Evolutionary conservation across 2,113 vertebrate species (phyloP).

Genomic region (Menidia beryllina): DNA sequence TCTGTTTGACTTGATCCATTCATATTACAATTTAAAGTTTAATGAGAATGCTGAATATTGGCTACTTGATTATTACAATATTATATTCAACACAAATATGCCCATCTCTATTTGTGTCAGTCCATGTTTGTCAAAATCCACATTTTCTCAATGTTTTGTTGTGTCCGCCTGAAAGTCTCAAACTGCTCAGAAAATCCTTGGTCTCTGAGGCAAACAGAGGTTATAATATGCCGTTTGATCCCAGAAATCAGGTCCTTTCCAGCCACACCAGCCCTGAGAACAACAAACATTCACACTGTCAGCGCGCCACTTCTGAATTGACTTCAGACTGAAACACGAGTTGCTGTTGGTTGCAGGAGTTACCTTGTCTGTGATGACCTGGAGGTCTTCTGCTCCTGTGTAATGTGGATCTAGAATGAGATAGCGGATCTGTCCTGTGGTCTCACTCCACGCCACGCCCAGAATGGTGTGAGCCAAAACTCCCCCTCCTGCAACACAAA

Average conservation of each 20-base stretch:
- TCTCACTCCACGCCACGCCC: constrained; percentile 95
- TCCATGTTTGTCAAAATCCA: too few relatives aligned
- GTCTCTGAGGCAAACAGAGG: constrained; percentile 93
- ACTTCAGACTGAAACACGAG: not conserved
- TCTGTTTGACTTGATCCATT: too few relatives aligned
- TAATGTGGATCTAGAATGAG: constrained; percentile 97
- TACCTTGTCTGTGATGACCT: constrained; percentile 93
- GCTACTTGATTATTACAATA: too few relatives aligned
- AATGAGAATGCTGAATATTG: too few relatives aligned
- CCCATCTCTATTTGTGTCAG: too few relatives aligned
- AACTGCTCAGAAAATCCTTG: constrained; percentile 82
- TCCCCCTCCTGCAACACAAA: constrained; percentile 86
- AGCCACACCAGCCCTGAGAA: constrained; percentile 95
- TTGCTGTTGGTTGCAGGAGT: not conserved
- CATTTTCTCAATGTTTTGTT: not conserved
- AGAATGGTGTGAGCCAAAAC: constrained; percentile 95
- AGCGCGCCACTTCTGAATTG: not conserved
- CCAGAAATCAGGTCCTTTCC: constrained; percentile 96
- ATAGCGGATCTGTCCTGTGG: constrained; percentile 90
- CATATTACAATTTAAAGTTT: too few relatives aligned
- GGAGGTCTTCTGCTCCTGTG: constrained; percentile 93
- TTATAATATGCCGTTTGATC: constrained; percentile 95
- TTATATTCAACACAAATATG: too few relatives aligned
- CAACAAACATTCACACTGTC: constrained; percentile 38
- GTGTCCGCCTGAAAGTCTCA: not conserved